These are phyloP conservation scores for Coracopsis vasa DNA, from an alignment of 2,113 vertebrate species.

Conservation along the genomic window DNA sequence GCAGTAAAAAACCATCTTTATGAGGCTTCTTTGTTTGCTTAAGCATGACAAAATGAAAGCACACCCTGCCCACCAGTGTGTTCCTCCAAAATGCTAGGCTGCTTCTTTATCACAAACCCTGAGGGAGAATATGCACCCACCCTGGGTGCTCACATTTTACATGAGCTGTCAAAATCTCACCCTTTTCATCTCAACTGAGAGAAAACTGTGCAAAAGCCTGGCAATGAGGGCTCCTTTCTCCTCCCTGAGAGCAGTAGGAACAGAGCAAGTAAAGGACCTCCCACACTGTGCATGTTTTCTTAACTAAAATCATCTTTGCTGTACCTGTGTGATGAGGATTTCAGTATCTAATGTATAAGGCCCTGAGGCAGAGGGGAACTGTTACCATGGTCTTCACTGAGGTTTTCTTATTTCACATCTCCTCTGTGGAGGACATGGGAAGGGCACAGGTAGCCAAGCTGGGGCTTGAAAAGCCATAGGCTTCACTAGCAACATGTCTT, in stretches of 20 bases:
- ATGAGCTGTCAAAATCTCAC: not conserved
- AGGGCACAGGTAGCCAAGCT: not conserved
- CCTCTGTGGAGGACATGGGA: not conserved
- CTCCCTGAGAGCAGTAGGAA: not conserved
- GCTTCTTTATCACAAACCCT: not conserved
- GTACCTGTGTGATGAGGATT: not conserved
- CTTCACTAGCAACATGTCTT: not conserved
- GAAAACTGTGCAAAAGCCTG: not conserved
- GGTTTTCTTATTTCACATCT: accelerated
- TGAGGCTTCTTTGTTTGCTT: not conserved
- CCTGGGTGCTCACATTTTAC: not conserved
- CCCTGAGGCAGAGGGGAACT: not conserved
- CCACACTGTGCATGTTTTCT: not conserved
- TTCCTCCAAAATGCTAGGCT: not conserved
- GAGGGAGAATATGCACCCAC: accelerated
- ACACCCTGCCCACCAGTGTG: not conserved
- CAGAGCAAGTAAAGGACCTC: not conserved
- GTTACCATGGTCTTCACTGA: not conserved
- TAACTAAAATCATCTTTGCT: not conserved
- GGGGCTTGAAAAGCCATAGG: not conserved
- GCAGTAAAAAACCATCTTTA: not conserved
- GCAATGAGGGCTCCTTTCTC: not conserved
- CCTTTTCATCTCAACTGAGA: not conserved
- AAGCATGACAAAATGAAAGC: not conserved
- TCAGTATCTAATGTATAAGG: not conserved